These are phyloP conservation scores for Alfaro cultratus DNA, from an alignment of 2,797 vertebrate species.

Conservation along the genomic window DNA sequence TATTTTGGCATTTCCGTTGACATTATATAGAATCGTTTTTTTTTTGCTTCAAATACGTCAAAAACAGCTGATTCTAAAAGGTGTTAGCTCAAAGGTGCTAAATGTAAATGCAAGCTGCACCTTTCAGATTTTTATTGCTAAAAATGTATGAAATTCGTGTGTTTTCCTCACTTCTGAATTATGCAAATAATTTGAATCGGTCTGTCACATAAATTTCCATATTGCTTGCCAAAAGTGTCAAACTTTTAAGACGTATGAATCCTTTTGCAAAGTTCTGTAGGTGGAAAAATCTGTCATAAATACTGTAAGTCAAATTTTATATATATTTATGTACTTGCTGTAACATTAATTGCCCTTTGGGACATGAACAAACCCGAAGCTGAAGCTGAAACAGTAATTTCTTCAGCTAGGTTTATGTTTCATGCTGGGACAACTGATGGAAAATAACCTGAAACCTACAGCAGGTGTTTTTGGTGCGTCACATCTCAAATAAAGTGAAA, in stretches of 20 bases:
- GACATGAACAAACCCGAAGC: too few relatives aligned
- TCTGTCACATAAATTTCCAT: neutral
- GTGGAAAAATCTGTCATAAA: neutral
- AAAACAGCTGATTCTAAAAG: neutral
- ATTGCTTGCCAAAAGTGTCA: neutral
- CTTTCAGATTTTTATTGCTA: too few relatives aligned
- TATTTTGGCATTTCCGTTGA: neutral
- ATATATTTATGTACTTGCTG: too few relatives aligned
- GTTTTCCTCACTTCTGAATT: neutral
- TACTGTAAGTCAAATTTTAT: neutral
- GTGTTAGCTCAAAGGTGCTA: neutral
- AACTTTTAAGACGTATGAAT: neutral
- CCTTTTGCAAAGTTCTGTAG: neutral
- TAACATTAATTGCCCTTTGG: too few relatives aligned
- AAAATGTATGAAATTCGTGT: neutral
- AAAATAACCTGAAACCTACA: neutral
- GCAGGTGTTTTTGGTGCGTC: neutral
- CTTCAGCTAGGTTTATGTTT: neutral
- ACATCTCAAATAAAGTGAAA: neutral
- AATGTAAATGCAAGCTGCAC: neutral
- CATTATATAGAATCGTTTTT: neutral
- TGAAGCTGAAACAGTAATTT: neutral
- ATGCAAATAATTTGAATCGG: neutral
- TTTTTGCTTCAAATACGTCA: neutral
- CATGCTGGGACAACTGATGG: neutral